Evolutionary conservation across 1,140 invertebrate species (phyloP).

Genomic region (Saccostrea glomerata): DNA sequence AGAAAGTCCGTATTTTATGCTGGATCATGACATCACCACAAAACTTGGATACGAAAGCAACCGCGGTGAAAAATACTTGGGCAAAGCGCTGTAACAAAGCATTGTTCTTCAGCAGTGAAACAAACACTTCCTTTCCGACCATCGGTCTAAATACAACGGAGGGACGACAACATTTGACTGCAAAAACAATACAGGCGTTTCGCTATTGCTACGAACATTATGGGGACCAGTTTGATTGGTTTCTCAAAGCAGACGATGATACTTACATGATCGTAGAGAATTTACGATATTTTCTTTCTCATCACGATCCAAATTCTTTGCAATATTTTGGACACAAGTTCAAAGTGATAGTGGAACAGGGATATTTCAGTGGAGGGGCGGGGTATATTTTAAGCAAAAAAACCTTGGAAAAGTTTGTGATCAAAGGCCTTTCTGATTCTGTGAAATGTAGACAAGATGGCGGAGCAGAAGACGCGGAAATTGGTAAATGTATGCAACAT

Average conservation of each 20-base stretch:
- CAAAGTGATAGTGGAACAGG: slow-evolving; percentile 59
- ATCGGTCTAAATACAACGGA: slow-evolving; percentile 84
- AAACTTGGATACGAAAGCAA: slow-evolving; percentile 93
- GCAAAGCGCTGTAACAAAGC: slow-evolving; percentile 90
- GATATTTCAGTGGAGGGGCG: slow-evolving; percentile 72
- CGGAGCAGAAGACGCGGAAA: slow-evolving; percentile 94
- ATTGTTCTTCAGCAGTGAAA: slow-evolving; percentile 58
- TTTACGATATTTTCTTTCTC: slow-evolving; percentile 64
- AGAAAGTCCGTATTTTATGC: slow-evolving; percentile 88
- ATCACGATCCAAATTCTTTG: slow-evolving; percentile 61
- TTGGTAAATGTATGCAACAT: slow-evolving; percentile 82
- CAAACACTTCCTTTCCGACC: slow-evolving; percentile 66
- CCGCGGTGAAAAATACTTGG: slow-evolving; percentile 96
- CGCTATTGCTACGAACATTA: slow-evolving; percentile 80
- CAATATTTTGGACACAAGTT: slow-evolving; percentile 76
- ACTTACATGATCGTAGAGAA: slow-evolving; percentile 85
- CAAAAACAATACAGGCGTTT: slow-evolving; percentile 96
- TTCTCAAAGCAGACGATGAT: slow-evolving; percentile 80
- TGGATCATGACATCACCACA: slow-evolving; percentile 96
- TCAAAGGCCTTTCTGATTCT: slow-evolving; percentile 72
- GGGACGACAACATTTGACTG: slow-evolving; percentile 93
- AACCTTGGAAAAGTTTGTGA: slow-evolving; percentile 77
- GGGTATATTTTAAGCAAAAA: slow-evolving; percentile 90
- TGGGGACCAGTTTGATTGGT: slow-evolving; percentile 65
- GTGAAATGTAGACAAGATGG: slow-evolving; percentile 81